Evolutionary conservation across 2,113 vertebrate species (phyloP), one percentile per base, ranked within the genome.

Genomic region (Hyaena hyaena): DNA sequence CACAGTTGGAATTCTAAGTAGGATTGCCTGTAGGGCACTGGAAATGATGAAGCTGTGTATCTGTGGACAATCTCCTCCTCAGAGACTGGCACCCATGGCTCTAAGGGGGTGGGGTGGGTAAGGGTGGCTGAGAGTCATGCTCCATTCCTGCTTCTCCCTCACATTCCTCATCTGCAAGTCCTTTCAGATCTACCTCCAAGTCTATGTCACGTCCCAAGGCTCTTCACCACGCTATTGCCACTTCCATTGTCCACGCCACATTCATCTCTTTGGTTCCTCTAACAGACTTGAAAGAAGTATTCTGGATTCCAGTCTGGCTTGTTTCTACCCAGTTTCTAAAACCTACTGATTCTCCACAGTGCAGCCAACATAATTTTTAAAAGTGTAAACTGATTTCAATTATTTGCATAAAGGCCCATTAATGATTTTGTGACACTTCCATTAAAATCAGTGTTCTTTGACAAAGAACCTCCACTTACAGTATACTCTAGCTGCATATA

Each of bases 381-480:
- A 80, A 87, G 80, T 80, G 7, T 33, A 26, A 88, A 69, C 8
- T 6, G 10, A 19, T 82, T 55, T 66, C 66, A 65, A 21, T 82
- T 83, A 68, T 94, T 58, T 90, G 19, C 55, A 74, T 35, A 39
- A 95, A 85, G 28, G 4, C 12, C 50, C 83, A 58, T 87, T 23
- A 48, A 39, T n/a, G 79, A 45, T 68, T 85, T 94, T 65, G 28
- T 35, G 69, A 69, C 4, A 2, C 45, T 76, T 84, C 21, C n/a
- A 94, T 69, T 71, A 66, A 90, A 71, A 85, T 85, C 43, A 33
- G 33, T 23, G 71, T 77, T 84, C 33, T 55, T 84, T 68, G 86
- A 35, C 35, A 35, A 8, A 53, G 17, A 23, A 23, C 31, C 24
- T 73, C 80, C 7, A 39, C 21, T 84, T 61, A 39, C 14, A 43